These are phyloP conservation scores for Sebastes steindachneri DNA, from an alignment of 2,797 vertebrate genomes.

Conservation along the genomic window DNA sequence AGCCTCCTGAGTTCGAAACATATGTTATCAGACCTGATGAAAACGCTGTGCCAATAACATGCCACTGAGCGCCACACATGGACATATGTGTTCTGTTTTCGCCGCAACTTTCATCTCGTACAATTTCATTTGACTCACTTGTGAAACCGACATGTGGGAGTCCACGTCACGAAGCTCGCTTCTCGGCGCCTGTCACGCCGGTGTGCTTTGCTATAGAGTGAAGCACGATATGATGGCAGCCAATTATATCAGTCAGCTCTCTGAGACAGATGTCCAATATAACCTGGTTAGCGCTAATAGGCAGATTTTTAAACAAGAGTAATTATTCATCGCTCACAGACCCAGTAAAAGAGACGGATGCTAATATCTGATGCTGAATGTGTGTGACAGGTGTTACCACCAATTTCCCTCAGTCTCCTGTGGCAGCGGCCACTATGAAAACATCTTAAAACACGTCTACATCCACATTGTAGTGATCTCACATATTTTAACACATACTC, in stretches of 20 bases:
- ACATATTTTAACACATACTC: constrained; percentile 62
- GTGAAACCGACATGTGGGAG: constrained; percentile 54
- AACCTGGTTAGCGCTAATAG: constrained; percentile 82
- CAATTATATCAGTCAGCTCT: constrained; percentile 80
- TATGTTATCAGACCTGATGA: constrained; percentile 82
- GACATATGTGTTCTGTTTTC: constrained; percentile 74
- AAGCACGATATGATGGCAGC: constrained; percentile 69
- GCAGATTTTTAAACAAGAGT: constrained; percentile 77
- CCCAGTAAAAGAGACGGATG: constrained; percentile 66
- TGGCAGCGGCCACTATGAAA: constrained; percentile 57
- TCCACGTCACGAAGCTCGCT: constrained; percentile 40
- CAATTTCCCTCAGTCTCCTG: constrained; percentile 67
- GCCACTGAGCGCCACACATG: constrained; percentile 62
- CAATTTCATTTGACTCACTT: constrained; percentile 52
- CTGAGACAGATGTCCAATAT: constrained; percentile 82
- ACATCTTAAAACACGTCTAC: constrained; percentile 62
- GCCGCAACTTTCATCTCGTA: constrained; percentile 72
- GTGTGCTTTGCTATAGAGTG: constrained; percentile 53
- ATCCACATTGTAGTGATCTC: constrained; percentile 49
- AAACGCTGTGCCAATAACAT: constrained; percentile 73
- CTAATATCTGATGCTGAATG: constrained; percentile 78
- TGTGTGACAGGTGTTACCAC: constrained; percentile 78
- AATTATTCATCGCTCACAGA: constrained; percentile 73
- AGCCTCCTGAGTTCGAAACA: constrained; percentile 81
- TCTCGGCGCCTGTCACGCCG: constrained; percentile 59